These are phyloP conservation scores for Athene cunicularia DNA, from an alignment of 2,113 vertebrate genomes.

Conservation along the genomic window DNA sequence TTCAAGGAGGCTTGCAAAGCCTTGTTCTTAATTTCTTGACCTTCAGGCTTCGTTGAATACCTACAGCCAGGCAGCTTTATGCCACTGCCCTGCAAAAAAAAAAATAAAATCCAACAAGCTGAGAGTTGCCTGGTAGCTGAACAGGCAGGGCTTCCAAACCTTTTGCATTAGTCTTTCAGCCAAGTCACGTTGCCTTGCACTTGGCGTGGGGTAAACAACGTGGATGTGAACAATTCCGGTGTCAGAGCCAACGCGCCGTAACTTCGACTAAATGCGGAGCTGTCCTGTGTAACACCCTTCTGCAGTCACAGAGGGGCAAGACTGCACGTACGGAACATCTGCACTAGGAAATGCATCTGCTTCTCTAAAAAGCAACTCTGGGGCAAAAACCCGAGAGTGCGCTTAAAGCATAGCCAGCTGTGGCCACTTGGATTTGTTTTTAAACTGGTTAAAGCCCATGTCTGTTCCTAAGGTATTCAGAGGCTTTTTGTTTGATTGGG, in stretches of 20 bases:
- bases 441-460: background rate
- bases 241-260: accelerated
- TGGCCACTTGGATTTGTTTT: background rate
- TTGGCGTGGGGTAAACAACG: accelerated
- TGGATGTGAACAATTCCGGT: background rate
- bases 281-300: background rate
- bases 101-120: background rate
- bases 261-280: background rate
- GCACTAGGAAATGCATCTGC: background rate
- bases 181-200: background rate
- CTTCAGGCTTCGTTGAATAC: background rate
- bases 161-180: no score
- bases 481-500: background rate
- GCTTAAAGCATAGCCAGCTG: background rate
- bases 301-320: background rate
- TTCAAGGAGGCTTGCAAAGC: background rate
- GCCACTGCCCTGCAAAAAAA: background rate
- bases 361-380: background rate
- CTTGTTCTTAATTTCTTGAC: background rate
- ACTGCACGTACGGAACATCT: no score
- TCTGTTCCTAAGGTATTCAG: background rate
- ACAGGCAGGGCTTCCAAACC: background rate
- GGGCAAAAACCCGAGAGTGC: background rate
- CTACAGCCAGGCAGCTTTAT: background rate
- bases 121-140: background rate